phyloP scores from a whole-genome alignment of 1,140 invertebrate genomes.

The Chionoecetes opilio region DNA sequence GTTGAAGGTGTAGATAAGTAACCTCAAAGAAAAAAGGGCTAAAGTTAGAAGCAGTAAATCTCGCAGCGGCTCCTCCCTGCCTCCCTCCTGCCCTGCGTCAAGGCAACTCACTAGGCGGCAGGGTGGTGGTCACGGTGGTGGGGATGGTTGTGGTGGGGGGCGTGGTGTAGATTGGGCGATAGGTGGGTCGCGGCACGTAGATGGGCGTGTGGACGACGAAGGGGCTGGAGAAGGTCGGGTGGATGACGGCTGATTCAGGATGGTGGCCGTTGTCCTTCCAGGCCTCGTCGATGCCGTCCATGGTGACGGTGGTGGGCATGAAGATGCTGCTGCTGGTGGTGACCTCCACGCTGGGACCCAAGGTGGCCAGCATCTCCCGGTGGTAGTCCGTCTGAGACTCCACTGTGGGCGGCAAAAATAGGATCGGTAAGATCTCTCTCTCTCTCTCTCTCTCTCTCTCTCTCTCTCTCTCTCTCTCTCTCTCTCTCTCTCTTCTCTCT shows the following conservation, averaged over 20 bases:
- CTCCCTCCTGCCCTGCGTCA: too few relatives aligned
- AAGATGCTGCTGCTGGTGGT: slow-evolving; percentile 70
- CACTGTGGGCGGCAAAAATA: slow-evolving; percentile 86
- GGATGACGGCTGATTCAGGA: slow-evolving; percentile 81
- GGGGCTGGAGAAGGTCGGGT: slow-evolving; percentile 52
- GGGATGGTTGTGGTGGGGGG: slow-evolving; percentile 80
- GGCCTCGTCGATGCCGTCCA: slow-evolving; percentile 79
- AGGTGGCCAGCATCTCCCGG: slow-evolving; percentile 84
- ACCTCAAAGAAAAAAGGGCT: too few relatives aligned
- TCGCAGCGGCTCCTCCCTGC: too few relatives aligned
- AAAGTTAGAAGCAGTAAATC: too few relatives aligned
- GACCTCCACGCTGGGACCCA: slow-evolving; percentile 75
- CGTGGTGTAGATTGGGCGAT: slow-evolving; percentile 62
- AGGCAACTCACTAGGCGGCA: slow-evolving; percentile 81
- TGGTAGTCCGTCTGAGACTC: slow-evolving; percentile 95
- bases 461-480: not conserved
- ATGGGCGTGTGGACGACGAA: slow-evolving; percentile 23
- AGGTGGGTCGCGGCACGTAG: slow-evolving; percentile 47
- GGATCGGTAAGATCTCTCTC: not conserved
- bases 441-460: slow-evolving; percentile 27
- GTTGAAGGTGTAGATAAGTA: too few relatives aligned
- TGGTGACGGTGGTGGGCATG: slow-evolving; percentile 70
- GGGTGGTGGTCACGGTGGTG: slow-evolving; percentile 81
- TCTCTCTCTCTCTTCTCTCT: too few relatives aligned
- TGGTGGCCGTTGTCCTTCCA: slow-evolving; percentile 63